Conservation (phyloP, 2,113 vertebrate genomes). For the Sylvietta virens region DNA sequence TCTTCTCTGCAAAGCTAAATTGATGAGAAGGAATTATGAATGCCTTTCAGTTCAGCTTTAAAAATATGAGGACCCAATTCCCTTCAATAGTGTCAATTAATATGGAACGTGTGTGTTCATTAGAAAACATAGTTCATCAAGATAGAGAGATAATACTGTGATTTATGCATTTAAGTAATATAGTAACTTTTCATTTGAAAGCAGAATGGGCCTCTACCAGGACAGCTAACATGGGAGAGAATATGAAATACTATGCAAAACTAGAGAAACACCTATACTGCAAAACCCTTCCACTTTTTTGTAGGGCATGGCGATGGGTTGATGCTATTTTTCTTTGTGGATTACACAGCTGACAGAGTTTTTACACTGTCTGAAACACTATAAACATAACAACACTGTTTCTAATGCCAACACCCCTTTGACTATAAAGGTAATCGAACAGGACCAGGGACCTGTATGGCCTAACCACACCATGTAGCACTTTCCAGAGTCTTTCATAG, state of each 20-base stretch:
- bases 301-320: not conserved
- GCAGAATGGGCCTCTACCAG: not conserved
- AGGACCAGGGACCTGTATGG: not conserved
- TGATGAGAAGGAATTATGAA: constrained; percentile 44
- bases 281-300: not conserved
- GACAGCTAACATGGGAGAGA: not conserved
- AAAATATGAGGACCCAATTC: not conserved
- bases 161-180: not conserved
- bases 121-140: not conserved
- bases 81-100: not conserved
- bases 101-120: not conserved
- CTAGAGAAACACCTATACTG: not conserved
- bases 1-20: constrained; percentile 5
- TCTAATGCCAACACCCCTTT: not conserved
- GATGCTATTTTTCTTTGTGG: not conserved
- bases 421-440: not conserved
- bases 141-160: not conserved
- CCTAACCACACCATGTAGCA: not conserved
- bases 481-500: not conserved
- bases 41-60: constrained; percentile 52
- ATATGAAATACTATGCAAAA: not conserved
- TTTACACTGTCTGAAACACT: not conserved
- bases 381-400: not conserved
- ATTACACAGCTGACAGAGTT: not conserved
- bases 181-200: not conserved